Base-by-base conservation (phyloP, 2,113 vertebrate species). In the Pipa parva region DNA sequence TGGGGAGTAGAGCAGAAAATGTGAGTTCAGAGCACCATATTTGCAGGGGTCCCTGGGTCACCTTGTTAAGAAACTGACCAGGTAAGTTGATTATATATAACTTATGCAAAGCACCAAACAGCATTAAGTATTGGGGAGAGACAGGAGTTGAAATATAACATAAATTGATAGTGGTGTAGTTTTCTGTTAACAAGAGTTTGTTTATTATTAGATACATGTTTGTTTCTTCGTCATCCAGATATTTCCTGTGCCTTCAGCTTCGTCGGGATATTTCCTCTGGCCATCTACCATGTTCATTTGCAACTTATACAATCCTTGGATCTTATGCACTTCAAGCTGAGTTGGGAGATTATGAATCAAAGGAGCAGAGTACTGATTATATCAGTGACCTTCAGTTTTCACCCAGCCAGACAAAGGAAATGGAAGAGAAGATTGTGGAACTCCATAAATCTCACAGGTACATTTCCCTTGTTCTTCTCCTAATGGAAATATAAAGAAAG, bases 401-500 rank as follows among this genome's bases (percentile, higher is more conserved):
- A 7, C 92, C 95, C 31, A 89, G 78, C 64, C 95, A 98, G 74
- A 95, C 91, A 55, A 95, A 89, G 79, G 95, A 97, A 82, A 91
- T 99, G 90, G 95, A 99, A 80, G 97, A 98, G 73, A 98, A 97
- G 74, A 90, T 99, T 78, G 79, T 92, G 59, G 95, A 99, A 63
- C 84, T 99, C 27, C 92, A 97, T 78, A 95, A 92, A 83, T 91
- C 92, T 63, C 95, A 97, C 85, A 95, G 93, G 97, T 99, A 13
- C n/a, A n/a, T n/a, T n/a, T n/a, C n/a, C n/a, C n/a, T n/a, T n/a
- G n/a, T n/a, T n/a, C n/a, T n/a, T n/a, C n/a, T n/a, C n/a, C n/a
- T n/a, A n/a, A n/a, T n/a, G n/a, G n/a, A n/a, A n/a, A n/a, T n/a
- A n/a, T n/a, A n/a, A n/a, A n/a, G n/a, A n/a, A n/a, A n/a, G n/a